Conservation (phyloP, 2,113 vertebrate species). For the Peromyscus leucopus region DNA sequence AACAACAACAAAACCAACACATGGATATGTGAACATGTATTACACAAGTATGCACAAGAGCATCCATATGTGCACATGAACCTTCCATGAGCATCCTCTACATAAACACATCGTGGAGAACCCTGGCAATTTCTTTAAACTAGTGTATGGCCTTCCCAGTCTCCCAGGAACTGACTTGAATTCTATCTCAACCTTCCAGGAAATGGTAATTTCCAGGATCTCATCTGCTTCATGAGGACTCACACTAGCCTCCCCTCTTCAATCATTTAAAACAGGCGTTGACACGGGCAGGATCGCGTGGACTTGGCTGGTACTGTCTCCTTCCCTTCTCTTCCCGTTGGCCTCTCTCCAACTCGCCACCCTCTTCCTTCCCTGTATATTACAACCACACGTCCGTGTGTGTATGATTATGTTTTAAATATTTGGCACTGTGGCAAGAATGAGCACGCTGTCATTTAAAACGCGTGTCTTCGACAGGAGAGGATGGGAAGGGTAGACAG, state of each 20-base stretch:
- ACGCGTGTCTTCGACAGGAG: fast-evolving
- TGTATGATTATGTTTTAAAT: fast-evolving
- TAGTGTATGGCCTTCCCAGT: too few species aligned
- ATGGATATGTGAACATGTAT: neutral
- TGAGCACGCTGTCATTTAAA: fast-evolving
- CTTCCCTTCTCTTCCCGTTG: too few species aligned
- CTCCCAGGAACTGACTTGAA: neutral
- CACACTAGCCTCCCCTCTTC: too few species aligned
- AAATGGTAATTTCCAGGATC: neutral
- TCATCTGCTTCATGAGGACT: neutral
- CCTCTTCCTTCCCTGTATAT: fast-evolving
- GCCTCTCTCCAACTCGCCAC: neutral
- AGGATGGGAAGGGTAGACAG: neutral
- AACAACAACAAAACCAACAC: neutral
- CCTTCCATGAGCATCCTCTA: neutral
- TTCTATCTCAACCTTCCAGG: neutral
- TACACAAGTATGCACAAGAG: neutral
- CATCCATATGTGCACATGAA: neutral
- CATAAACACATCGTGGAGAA: neutral
- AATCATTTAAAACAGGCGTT: fast-evolving
- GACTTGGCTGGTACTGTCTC: fast-evolving
- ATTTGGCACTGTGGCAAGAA: fast-evolving
- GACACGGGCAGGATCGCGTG: fast-evolving
- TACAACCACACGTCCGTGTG: fast-evolving
- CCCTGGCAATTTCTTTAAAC: neutral